Percentiles rank a stretch among this genome's conserved stretches.
These are phyloP conservation scores for Nudaria mundana DNA, from an alignment of 2,888 invertebrate genomes.

Conservation along the genomic window DNA sequence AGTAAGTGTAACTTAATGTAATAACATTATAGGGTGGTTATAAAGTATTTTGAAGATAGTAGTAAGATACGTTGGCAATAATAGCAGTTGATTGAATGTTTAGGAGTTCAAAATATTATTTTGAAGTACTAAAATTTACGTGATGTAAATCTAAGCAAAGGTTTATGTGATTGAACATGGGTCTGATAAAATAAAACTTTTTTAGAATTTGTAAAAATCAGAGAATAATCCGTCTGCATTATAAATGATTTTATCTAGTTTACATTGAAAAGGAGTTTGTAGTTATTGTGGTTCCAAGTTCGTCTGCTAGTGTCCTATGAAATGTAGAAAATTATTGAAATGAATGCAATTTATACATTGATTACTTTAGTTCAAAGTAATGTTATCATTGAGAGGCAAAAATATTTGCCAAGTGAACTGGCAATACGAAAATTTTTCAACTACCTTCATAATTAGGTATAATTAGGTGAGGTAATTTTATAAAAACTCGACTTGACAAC, in stretches of 20 bases:
- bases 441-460: no score
- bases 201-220: slow-evolving; percentile 16
- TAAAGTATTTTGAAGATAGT: background rate
- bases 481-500: no score
- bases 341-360: no score
- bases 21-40: background rate
- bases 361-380: no score
- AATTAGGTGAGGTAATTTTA: no score
- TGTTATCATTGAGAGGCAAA: no score
- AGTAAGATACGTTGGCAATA: background rate
- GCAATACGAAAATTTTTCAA: no score
- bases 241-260: background rate
- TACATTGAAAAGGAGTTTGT: background rate
- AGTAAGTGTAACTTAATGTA: background rate
- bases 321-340: no score
- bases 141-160: slow-evolving; percentile 9
- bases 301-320: no score
- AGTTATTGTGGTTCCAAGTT: no score
- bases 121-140: slow-evolving; percentile 5
- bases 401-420: no score
- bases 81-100: background rate
- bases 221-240: background rate
- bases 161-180: slow-evolving; percentile 14
- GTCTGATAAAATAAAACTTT: slow-evolving; percentile 28
- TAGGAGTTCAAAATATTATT: background rate